Evolutionary conservation across 2,888 invertebrate species (phyloP).

Genomic region (Pyrrhosoma nymphula): DNA sequence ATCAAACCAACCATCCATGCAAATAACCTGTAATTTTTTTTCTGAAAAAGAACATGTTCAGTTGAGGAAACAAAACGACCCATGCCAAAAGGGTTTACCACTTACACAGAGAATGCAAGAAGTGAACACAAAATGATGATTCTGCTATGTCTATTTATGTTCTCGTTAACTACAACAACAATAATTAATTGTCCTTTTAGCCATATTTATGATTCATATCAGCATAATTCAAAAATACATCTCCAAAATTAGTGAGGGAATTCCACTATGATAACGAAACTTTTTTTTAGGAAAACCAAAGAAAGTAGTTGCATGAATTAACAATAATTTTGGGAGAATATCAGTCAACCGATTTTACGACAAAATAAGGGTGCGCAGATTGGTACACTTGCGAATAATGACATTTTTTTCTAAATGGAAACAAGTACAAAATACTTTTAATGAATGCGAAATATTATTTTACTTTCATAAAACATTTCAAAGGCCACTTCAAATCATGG

Average conservation of each 20-base stretch:
- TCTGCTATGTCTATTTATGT: neutral
- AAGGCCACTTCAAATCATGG: neutral
- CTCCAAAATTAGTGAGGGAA: neutral
- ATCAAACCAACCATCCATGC: constrained; percentile 50
- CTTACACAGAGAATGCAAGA: neutral
- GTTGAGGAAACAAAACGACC: neutral
- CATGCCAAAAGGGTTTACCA: constrained; percentile 25
- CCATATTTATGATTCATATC: too few relatives aligned
- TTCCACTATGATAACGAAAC: too few relatives aligned
- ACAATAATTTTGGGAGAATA: neutral
- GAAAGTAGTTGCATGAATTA: neutral
- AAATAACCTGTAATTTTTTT: constrained; percentile 30
- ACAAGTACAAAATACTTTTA: neutral
- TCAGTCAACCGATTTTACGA: neutral
- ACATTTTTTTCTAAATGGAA: too few relatives aligned
- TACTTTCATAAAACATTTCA: neutral
- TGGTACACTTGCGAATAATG: too few relatives aligned
- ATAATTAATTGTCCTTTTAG: too few relatives aligned
- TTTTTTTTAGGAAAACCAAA: too few relatives aligned
- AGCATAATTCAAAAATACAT: too few relatives aligned
- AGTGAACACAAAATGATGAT: neutral
- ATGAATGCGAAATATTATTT: neutral
- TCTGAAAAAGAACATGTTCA: constrained; percentile 9
- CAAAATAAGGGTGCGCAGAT: too few relatives aligned
- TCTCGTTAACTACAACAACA: too few relatives aligned